Base-by-base conservation (phyloP, 2,797 vertebrate genomes). In the Austrolebias charrua region DNA sequence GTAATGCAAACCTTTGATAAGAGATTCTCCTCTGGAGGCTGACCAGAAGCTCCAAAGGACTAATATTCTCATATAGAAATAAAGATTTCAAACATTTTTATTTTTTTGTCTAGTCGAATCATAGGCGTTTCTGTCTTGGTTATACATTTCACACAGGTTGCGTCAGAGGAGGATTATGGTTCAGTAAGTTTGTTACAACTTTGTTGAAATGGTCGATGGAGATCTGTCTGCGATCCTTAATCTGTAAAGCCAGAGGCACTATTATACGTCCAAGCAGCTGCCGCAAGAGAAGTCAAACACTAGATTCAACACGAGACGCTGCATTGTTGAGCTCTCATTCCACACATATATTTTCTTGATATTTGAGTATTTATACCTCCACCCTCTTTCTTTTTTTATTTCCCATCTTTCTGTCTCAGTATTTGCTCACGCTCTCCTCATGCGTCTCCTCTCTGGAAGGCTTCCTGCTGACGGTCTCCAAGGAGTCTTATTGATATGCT, bases 401-500 rank as follows among this genome's bases (percentile, higher is more conserved):
- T 40, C 11, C 62, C 53, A 31, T 75, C 50, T 44, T 45, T 60
- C 54, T 59, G 55, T 52, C 63, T 80, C 55, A 54, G 47, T 57
- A 56, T 81, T 68, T 43, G 58, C 78, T 73, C 53, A 47, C 28
- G 20, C 63, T 66, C 66, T 60, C 55, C 68, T 69, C 60, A 2
- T 78, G 71, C 68, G 72, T 76, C 78, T 84, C 71, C 75, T 86
- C 71, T 79, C 70, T 76, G 81, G 82, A 84, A 90, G 82, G 85
- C 84, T 75, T 90, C 86, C 84, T 84, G 83, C 87, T 88, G 86
- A 87, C 79, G 68, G 86, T 86, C 84, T 90, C 87, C 63, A 78
- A 87, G 85, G 84, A 86, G 81, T 89, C 88, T 85, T 85, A 90
- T 88, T 90, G 87, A 86, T 90, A 90, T 90, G 88, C 87, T 83